Base-by-base conservation (phyloP, 2,113 vertebrate species). In the Cryptotis parvus region DNA sequence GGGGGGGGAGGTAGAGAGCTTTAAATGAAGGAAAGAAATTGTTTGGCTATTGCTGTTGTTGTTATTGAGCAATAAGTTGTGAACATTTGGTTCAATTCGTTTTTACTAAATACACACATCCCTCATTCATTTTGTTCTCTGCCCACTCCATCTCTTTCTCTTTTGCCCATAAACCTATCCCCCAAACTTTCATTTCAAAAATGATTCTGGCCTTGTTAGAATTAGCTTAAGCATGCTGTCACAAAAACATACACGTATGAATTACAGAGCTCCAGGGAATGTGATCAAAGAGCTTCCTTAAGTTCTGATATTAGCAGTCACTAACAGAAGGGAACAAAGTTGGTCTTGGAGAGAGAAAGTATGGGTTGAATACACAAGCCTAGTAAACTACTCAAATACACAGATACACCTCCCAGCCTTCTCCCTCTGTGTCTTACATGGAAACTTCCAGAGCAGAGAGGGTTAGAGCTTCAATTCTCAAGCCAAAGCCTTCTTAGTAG, bases 1-100 rank as follows among this genome's bases (percentile, higher is more conserved):
- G 29, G 10, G 29, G 26, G 9, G 10, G 88, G 94, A 6, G 0
- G 37, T 84, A 91, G 29, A 70, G 31, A 24, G 2, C 27, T 22
- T 41, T 35, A 65, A 39, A 74, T n/a, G 33, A 81, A 90, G 69
- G 5, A 29, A 65, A 85, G 12, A 9, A 9, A 66, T 9, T 27
- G 22, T 76, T 72, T 37, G n/a, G 63, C 72, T 80, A 49, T 69
- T 70, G 70, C 93, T 93, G 89, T 70, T 78, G 63, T 96, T 93
- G 89, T 70, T 78, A 55, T 96, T 80, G 45, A 52, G 76, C 84
- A 93, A n/a, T 70, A 66, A 12, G 2, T 61, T 86, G 91, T 94
- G 84, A 94, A 27, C 84, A 94, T 65, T 82, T 93, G 89, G 49
- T 93, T 93, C 82, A 96, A 91, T 95, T 89, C 92, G 20, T 87